These are phyloP conservation scores for Stenchaetothrips biformis DNA, from an alignment of 2,888 invertebrate genomes.

Conservation along the genomic window DNA sequence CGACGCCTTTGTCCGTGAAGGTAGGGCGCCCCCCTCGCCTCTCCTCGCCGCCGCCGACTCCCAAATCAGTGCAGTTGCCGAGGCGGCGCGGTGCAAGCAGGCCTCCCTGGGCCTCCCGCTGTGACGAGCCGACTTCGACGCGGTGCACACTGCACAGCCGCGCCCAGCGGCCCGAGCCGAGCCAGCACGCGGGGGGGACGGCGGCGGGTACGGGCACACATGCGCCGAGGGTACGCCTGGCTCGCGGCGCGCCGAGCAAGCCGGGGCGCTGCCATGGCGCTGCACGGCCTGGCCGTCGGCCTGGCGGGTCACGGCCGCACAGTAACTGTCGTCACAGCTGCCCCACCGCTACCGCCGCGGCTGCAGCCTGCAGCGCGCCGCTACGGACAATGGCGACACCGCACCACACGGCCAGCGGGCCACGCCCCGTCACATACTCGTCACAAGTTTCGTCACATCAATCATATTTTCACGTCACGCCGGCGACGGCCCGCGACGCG, in stretches of 20 bases:
- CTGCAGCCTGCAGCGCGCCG: neutral
- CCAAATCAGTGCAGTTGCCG: no score
- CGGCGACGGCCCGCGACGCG: neutral
- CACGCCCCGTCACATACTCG: neutral
- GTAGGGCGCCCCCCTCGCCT: no score
- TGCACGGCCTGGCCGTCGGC: neutral
- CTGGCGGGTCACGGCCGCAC: constrained; percentile 5
- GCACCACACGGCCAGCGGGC: neutral
- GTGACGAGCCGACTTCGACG: no score
- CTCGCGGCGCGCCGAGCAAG: neutral
- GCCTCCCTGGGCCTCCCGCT: no score
- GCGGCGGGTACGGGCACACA: no score
- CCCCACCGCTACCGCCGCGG: no score
- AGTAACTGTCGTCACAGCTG: constrained; percentile 18
- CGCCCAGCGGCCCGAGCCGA: no score
- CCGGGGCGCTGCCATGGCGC: neutral
- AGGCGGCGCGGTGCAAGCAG: no score
- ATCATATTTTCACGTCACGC: neutral
- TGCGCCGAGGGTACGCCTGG: neutral
- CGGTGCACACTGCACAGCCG: no score
- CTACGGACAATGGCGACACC: constrained; percentile 11
- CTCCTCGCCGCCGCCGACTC: no score
- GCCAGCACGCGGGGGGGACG: no score
- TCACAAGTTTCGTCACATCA: neutral
- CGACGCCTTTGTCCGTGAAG: no score